phyloP scores from a whole-genome alignment of 2,797 vertebrate species.

The Aulostomus chinensis region DNA sequence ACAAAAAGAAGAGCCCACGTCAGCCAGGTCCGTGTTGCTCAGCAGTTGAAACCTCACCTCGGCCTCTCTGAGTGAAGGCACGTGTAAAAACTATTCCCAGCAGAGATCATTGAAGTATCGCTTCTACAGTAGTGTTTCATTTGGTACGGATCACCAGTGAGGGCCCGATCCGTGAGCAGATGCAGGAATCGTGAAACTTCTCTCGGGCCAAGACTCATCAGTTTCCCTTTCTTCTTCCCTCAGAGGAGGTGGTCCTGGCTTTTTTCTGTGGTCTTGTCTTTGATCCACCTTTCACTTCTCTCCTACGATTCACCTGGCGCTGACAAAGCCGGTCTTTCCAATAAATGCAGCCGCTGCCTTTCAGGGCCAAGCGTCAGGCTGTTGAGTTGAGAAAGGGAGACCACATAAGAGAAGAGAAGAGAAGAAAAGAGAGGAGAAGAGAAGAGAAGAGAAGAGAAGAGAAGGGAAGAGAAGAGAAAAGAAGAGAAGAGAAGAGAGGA shows the following conservation, averaged over 20 bases:
- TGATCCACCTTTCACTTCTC: conserved; percentile 64
- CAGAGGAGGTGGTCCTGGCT: conserved; percentile 61
- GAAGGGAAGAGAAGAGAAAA: conserved; percentile 16
- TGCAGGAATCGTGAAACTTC: conserved; percentile 52
- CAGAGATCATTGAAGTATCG: conserved; percentile 55
- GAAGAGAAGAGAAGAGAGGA: neutral
- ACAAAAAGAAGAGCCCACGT: conserved; percentile 10
- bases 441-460: conserved; percentile 34
- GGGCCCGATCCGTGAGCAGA: conserved; percentile 28
- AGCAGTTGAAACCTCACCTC: conserved; percentile 32
- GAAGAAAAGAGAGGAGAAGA: conserved; percentile 27
- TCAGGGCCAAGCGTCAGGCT: conserved; percentile 84
- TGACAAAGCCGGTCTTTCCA: conserved; percentile 70
- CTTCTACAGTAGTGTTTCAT: conserved; percentile 48
- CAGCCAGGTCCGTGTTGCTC: conserved; percentile 24
- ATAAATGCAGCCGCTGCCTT: conserved; percentile 77
- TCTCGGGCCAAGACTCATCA: conserved; percentile 45
- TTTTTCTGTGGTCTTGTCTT: conserved; percentile 55
- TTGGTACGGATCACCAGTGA: conserved; percentile 50
- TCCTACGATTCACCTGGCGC: conserved; percentile 59
- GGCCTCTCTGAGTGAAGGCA: conserved; percentile 24
- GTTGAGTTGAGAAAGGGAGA: conserved; percentile 69
- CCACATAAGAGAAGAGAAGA: conserved; percentile 57
- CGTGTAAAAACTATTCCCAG: conserved; percentile 46
- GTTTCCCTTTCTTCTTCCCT: conserved; percentile 60